Evolutionary conservation across 2,797 vertebrate genomes (phyloP), one percentile per base, ranked within the genome.

Genomic region (Gephyroberyx darwinii): DNA sequence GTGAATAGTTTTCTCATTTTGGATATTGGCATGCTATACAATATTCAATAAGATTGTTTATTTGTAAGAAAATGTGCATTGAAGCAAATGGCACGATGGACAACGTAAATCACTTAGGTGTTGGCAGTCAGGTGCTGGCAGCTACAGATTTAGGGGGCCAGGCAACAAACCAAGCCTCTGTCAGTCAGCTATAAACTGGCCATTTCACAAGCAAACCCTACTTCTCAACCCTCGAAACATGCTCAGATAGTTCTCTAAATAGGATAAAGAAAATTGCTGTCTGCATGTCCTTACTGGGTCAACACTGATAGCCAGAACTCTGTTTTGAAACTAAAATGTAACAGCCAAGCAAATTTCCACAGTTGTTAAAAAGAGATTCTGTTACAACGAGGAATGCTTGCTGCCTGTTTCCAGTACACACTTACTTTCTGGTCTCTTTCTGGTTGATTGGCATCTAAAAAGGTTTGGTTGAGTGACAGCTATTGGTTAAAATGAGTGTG

Each of bases 201-300:
- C 5, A 35, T 68, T 65, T 56, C 0, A 37, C 10, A 56, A 19
- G 54, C 22, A 66, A 73, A 80, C 71, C 64, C 51, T 37, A 84
- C 59, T 57, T 55, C 52, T 65, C 45, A 30, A 65, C 22, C 30
- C 16, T 66, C n/a, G 53, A 74, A 78, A 81, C 50, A 48, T 22
- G 37, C 60, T 83, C 39, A 48, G 35, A 30, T 41, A 59, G 20
- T 41, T 65, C 41, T 80, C 55, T 56, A 79, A 88, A 73, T 10
- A 61, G 35, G 33, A 75, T 78, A 4, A 55, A 50, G 69, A 43
- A 35, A 1, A 22, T 52, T 64, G 37, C 53, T 43, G 63, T 51
- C 45, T 55, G 61, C 35, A n/a, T 48, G 22, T 59, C 57, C 45
- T 80, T 56, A 54, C 57, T 55, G 31, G 65, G 56, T 66, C 66